Evolutionary conservation across 2,888 invertebrate species (phyloP), one percentile per base, ranked within the genome.

Genomic region (Enoplolaimus lenunculus): DNA sequence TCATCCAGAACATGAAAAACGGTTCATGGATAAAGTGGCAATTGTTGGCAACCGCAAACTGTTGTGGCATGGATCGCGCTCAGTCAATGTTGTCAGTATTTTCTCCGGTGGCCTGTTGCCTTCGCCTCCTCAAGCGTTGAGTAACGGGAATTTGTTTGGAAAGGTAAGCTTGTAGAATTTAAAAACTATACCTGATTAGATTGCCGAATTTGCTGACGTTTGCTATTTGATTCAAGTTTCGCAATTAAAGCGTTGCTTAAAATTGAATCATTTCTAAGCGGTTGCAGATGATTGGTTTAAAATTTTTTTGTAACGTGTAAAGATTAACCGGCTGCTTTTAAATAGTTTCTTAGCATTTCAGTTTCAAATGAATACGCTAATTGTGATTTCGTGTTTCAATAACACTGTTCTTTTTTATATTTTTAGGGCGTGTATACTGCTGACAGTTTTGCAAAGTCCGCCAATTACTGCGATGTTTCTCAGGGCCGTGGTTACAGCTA

Each of bases 11-110:
- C n/a, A 29, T 29, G 67, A 26, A 29, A 31, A 67, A 26, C n/a
- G 2, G 7, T 67, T 67, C 30, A 70, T 3, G 30, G 34, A 7
- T 21, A 45, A 45, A 45, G 7, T 7, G 45, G 45, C 45, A 45
- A 7, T 45, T 21, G n/a, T n/a, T n/a, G 45, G 45, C 7, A 79
- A 79, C 67, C 73, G 75, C 59, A 75, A 77, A 73, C 74, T 78
- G 68, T 77, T 85, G 60, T 85, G 84, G 83, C 85, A 85, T 76
- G 85, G 85, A 71, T 84, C 83, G 57, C 78, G 78, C 34, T 78
- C 81, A 29, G 79, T 80, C 26, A 85, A 85, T 75, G 75, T 85
- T 60, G 77, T 85, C 64, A 82, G 83, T 71, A 84, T 85, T 73
- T 77, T 85, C 26, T 77, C 78, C 65, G 76, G 80, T 35, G 85